Conservation (phyloP, 2,113 vertebrate species). For the Tympanuchus pallidicinctus region DNA sequence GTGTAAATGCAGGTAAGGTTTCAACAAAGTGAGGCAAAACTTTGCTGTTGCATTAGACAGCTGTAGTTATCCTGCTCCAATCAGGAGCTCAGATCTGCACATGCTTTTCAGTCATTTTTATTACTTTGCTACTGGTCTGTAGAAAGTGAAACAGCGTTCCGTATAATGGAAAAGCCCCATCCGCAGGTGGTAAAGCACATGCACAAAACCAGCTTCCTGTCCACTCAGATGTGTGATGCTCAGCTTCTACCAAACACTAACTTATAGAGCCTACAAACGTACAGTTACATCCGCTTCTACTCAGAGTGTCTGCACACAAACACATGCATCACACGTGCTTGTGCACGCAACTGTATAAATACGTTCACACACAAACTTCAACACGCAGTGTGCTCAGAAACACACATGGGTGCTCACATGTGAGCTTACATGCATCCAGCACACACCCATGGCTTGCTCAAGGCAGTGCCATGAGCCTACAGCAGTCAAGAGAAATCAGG, state of each 20-base stretch:
- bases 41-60: not conserved
- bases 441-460: not conserved
- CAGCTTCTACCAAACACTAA: not conserved
- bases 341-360: not conserved
- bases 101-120: not conserved
- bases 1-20: not conserved
- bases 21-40: not conserved
- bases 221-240: fast-evolving
- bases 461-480: not conserved
- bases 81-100: not conserved
- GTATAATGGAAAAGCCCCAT: not conserved
- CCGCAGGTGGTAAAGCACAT: not conserved
- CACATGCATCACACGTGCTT: not conserved
- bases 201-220: not conserved
- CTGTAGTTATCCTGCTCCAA: not conserved
- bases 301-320: not conserved
- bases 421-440: not conserved
- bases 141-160: not conserved
- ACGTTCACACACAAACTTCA: not conserved
- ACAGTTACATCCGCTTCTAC: not conserved
- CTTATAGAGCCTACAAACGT: not conserved
- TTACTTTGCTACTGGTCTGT: not conserved
- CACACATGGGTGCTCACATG: not conserved
- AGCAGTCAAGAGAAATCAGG: not conserved
- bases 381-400: not conserved